phyloP scores from a whole-genome alignment of 2,797 vertebrate genomes.

The Adelosebastes latens region DNA sequence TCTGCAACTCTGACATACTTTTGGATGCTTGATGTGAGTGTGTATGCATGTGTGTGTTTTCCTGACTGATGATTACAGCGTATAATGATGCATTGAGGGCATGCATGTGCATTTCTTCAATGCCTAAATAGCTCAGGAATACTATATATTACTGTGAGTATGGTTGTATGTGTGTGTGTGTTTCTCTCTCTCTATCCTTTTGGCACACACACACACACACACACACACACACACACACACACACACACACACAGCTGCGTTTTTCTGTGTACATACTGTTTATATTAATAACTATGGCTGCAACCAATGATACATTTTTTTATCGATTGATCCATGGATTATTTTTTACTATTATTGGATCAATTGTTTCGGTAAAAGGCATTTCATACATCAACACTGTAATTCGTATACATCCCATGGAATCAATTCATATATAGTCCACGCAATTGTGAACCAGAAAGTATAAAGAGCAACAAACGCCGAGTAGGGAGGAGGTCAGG shows the following conservation, averaged over 20 bases:
- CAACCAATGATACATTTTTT: background rate
- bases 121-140: conserved; percentile 1
- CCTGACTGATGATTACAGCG: background rate
- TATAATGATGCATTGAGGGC: background rate
- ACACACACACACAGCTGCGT: background rate
- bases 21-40: conserved; percentile 5
- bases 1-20: conserved; percentile 27
- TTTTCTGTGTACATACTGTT: background rate
- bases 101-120: conserved; percentile 5
- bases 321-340: background rate
- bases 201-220: too few relatives aligned
- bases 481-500: too few relatives aligned
- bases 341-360: background rate
- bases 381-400: too few relatives aligned
- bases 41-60: background rate
- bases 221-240: too few relatives aligned
- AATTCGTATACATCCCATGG: too few relatives aligned
- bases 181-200: background rate
- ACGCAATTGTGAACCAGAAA: too few relatives aligned
- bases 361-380: background rate
- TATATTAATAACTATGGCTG: background rate
- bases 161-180: background rate
- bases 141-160: background rate
- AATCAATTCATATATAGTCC: too few relatives aligned
- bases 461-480: too few relatives aligned